phyloP scores from a whole-genome alignment of 2,888 invertebrate genomes.

The Drosophila prostipennis region DNA sequence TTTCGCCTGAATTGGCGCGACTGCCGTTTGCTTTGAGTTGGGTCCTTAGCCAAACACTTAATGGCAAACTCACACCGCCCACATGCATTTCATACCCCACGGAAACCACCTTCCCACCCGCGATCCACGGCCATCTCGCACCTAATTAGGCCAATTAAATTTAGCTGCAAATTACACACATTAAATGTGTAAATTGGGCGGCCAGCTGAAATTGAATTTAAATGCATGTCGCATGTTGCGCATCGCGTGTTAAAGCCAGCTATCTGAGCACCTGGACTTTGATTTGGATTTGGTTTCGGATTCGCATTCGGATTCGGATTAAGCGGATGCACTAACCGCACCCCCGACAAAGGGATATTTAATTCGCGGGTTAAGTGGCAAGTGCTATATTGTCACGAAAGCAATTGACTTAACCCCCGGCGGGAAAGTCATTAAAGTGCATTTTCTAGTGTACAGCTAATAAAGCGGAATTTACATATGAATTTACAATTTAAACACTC shows the following conservation, averaged over 20 bases:
- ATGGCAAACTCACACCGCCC: slow-evolving; percentile 13
- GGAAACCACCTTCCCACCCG: not conserved
- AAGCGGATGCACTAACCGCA: slow-evolving; percentile 15
- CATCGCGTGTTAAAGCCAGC: slow-evolving; percentile 16
- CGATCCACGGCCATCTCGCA: slow-evolving; percentile 55
- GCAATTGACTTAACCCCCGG: slow-evolving; percentile 4
- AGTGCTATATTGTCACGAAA: slow-evolving; percentile 11
- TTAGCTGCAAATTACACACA: slow-evolving; percentile 45
- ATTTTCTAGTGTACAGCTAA: not conserved
- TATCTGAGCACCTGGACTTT: slow-evolving; percentile 1
- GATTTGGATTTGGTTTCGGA: slow-evolving; percentile 13
- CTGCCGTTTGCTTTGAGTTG: slow-evolving; percentile 20
- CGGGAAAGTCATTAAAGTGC: not conserved
- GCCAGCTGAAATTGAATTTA: slow-evolving; percentile 21
- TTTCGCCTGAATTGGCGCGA: slow-evolving; percentile 36
- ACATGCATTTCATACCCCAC: not conserved
- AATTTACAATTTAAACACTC: not conserved
- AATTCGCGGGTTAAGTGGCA: slow-evolving; percentile 5
- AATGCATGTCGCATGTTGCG: slow-evolving; percentile 29
- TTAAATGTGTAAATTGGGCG: slow-evolving; percentile 44
- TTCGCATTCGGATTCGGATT: slow-evolving; percentile 12
- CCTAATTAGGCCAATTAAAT: slow-evolving; percentile 68
- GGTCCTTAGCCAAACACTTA: slow-evolving; percentile 51
- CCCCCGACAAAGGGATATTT: not conserved
- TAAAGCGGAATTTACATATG: not conserved